phyloP scores from a whole-genome alignment of 2,888 invertebrate species.

The Cheilosia impressa region DNA sequence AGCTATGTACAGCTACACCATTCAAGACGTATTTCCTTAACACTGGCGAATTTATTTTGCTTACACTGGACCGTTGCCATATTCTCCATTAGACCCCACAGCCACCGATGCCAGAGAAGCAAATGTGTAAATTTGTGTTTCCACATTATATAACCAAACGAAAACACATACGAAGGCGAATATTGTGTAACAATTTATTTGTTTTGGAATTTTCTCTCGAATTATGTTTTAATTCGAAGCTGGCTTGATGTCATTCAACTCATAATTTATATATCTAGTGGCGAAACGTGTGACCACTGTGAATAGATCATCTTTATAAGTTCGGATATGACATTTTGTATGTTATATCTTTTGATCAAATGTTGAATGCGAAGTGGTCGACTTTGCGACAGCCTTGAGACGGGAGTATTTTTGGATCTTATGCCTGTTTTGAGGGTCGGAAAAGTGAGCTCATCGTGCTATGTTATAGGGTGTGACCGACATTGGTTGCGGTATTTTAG shows the following conservation, averaged over 20 bases:
- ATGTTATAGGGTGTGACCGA: no score
- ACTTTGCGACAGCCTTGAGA: neutral
- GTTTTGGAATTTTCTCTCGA: neutral
- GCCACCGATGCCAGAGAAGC: neutral
- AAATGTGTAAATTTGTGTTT: constrained; percentile 8
- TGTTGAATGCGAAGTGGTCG: no score
- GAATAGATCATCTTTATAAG: no score
- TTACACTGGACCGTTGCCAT: constrained; percentile 25
- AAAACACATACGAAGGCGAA: neutral
- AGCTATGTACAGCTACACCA: neutral
- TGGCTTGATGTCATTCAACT: no score
- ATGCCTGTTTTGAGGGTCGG: constrained; percentile 11
- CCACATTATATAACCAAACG: constrained; percentile 12
- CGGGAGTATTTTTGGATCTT: constrained; percentile 1
- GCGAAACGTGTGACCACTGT: no score
- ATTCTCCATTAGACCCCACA: constrained; percentile 20
- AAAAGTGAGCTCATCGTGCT: no score
- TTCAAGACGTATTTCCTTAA: constrained; percentile 44
- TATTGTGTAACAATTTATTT: neutral
- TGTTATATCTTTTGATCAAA: no score
- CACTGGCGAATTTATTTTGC: constrained; percentile 24
- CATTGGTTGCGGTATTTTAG: no score
- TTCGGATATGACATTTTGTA: no score
- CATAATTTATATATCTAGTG: no score
- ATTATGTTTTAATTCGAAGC: no score